These are phyloP conservation scores for Agelastica alni DNA, from an alignment of 2,888 invertebrate genomes.

Conservation along the genomic window DNA sequence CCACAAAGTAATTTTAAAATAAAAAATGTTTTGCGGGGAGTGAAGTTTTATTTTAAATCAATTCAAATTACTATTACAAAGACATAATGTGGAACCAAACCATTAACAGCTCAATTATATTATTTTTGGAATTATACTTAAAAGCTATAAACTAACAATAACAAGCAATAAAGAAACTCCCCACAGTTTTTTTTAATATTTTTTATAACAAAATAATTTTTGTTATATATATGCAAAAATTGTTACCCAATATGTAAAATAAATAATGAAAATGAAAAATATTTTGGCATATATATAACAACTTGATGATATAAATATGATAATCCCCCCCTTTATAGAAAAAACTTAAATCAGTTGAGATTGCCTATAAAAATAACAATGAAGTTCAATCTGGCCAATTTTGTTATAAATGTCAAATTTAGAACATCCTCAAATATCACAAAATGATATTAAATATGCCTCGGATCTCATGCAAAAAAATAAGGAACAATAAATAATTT, in stretches of 20 bases:
- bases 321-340: constrained; percentile 36
- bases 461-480: constrained; percentile 11
- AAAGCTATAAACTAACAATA: constrained; percentile 15
- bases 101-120: neutral
- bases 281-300: constrained; percentile 43
- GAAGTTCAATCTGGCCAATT: neutral
- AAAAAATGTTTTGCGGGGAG: neutral
- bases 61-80: neutral
- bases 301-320: constrained; percentile 41
- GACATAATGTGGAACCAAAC: constrained; percentile 1
- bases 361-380: constrained; percentile 19
- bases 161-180: constrained; percentile 27
- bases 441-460: constrained; percentile 25
- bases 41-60: neutral
- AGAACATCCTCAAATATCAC: constrained; percentile 38
- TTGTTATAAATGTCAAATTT: constrained; percentile 33
- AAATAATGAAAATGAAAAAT: constrained; percentile 37
- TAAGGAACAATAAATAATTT: constrained; percentile 5
- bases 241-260: constrained; percentile 46
- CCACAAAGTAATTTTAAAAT: too few relatives aligned
- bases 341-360: constrained; percentile 31
- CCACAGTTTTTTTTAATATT: constrained; percentile 42
- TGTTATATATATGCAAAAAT: constrained; percentile 45
- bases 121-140: constrained; percentile 11
- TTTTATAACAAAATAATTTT: constrained; percentile 49